Evolutionary conservation across 2,888 invertebrate species (phyloP).

Genomic region (Pyrrhia umbra): DNA sequence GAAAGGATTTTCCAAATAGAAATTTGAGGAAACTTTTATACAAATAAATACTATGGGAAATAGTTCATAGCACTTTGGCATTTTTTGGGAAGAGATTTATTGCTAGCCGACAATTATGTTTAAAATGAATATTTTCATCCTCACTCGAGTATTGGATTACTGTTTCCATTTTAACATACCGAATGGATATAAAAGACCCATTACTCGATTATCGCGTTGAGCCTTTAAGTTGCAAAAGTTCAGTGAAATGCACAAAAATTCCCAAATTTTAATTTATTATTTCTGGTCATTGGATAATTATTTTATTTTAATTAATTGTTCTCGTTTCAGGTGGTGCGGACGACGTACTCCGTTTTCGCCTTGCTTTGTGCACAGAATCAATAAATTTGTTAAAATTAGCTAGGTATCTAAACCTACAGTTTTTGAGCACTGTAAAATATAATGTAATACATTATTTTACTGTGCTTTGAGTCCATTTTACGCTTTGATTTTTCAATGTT

Average conservation of each 20-base stretch:
- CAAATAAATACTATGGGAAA: background rate
- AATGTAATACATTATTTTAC: too few relatives aligned
- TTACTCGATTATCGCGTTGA: constrained; percentile 43
- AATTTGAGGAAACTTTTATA: background rate
- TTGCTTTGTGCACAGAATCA: constrained; percentile 80
- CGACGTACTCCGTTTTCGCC: constrained; percentile 83
- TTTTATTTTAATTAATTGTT: constrained; percentile 53
- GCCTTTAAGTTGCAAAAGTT: constrained; percentile 37
- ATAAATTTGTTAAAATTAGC: constrained; percentile 49
- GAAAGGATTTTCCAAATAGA: background rate
- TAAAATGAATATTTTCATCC: constrained; percentile 16
- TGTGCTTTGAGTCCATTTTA: too few relatives aligned
- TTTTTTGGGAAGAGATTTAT: background rate
- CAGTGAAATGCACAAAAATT: constrained; percentile 38
- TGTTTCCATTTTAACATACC: constrained; percentile 42
- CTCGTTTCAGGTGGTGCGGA: constrained; percentile 79
- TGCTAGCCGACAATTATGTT: background rate
- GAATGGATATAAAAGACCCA: constrained; percentile 15
- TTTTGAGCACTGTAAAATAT: too few relatives aligned
- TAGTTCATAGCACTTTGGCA: background rate
- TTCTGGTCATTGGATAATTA: constrained; percentile 49
- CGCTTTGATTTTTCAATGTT: too few relatives aligned
- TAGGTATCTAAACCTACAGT: too few relatives aligned
- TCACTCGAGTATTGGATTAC: constrained; percentile 17
- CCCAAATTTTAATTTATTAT: constrained; percentile 49